A percentile compares a stretch with the other conserved stretches of the same genome.
These are phyloP conservation scores for Ptychodera flava DNA, from an alignment of 35 echinoderm and acorn worm genomes.

Conservation along the genomic window DNA sequence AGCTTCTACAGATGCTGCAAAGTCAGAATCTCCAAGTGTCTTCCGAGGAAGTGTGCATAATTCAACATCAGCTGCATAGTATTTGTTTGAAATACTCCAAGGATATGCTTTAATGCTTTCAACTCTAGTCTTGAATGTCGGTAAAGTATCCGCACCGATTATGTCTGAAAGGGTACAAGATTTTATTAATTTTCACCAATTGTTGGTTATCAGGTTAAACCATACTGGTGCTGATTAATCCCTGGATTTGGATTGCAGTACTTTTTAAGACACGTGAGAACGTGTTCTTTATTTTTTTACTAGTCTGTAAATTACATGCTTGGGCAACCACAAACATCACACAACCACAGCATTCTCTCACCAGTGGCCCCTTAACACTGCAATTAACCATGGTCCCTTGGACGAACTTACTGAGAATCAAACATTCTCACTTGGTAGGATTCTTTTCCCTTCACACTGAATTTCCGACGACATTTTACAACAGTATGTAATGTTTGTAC, in stretches of 20 bases:
- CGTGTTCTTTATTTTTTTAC: background rate
- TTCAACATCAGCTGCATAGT: constrained; percentile 80
- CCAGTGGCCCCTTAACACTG: too few species aligned
- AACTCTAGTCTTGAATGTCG: constrained; percentile 10
- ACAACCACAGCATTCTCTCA: background rate
- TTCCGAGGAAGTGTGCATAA: constrained; percentile 38
- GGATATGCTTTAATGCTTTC: constrained; percentile 69
- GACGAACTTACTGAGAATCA: too few species aligned
- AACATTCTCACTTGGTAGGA: too few species aligned
- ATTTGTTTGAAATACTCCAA: constrained; percentile 85
- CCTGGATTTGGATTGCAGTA: background rate
- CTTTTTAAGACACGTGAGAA: background rate
- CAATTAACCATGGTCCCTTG: too few species aligned
- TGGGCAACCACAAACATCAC: background rate
- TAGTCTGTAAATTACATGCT: background rate
- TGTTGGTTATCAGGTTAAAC: background rate
- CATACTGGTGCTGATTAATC: background rate
- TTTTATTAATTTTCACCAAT: background rate
- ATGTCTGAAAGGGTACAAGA: constrained; percentile 46
- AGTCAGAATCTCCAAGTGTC: constrained; percentile 29
- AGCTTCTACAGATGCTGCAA: constrained; percentile 76
- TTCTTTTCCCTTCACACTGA: too few species aligned
- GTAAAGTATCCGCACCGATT: constrained; percentile 27
- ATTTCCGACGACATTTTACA: too few species aligned
- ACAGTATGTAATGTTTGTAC: too few species aligned